A percentile compares a stretch with the other conserved stretches of the same genome.
Conservation (phyloP, 2,113 vertebrate genomes). For the Trichechus manatus region DNA sequence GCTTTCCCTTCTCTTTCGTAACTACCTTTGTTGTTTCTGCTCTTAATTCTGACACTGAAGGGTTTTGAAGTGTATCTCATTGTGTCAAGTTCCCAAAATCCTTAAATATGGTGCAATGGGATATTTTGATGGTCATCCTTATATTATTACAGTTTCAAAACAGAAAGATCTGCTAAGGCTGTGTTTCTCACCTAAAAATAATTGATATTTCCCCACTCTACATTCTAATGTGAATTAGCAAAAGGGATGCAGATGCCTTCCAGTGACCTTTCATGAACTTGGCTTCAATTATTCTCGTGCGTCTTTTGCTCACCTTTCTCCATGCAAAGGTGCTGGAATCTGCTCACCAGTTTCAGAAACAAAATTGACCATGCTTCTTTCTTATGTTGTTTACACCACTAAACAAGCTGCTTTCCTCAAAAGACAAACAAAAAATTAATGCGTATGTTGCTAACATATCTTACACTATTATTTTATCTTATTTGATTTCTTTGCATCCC, state of each 20-base stretch:
- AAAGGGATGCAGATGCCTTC: not conserved
- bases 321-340: not conserved
- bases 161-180: not conserved
- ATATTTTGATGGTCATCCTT: not conserved
- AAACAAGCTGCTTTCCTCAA: not conserved
- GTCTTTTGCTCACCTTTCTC: not conserved
- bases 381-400: not conserved
- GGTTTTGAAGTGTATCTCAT: not conserved
- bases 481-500: not conserved
- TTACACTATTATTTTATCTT: not conserved
- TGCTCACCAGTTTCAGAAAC: not conserved
- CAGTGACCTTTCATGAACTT: not conserved
- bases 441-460: not conserved
- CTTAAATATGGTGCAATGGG: not conserved
- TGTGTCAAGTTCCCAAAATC: not conserved
- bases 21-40: not conserved
- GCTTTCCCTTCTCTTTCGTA: not conserved
- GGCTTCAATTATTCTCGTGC: not conserved
- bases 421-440: not conserved
- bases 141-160: not conserved
- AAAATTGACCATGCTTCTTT: not conserved
- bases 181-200: not conserved
- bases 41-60: not conserved
- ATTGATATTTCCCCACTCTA: not conserved
- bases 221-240: not conserved